A percentile compares a stretch with the other conserved stretches of the same genome.
Conservation (phyloP, 2,113 vertebrate genomes). For the Rousettus leschenaultii region DNA sequence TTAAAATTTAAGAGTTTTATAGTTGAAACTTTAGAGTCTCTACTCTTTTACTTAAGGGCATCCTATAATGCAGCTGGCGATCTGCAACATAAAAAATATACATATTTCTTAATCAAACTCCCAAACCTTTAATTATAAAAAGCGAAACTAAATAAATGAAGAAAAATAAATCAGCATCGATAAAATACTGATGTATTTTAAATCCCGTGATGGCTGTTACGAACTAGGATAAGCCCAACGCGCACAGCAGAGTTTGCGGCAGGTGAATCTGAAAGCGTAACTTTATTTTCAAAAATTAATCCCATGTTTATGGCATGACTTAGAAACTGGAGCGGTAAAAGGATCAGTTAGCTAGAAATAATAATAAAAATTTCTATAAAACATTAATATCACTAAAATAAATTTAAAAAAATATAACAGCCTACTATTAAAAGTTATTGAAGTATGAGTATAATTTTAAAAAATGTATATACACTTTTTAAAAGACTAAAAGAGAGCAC, state of each 20-base stretch:
- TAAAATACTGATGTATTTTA: not conserved
- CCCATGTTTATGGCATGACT: not conserved
- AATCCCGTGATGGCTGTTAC: not conserved
- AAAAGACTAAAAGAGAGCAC: not conserved
- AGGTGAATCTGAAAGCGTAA: not conserved
- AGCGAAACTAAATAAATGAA: not conserved
- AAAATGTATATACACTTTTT: not conserved
- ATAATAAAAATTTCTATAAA: not conserved
- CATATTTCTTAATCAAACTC: not conserved
- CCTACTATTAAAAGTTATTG: not conserved
- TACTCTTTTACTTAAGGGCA: not conserved
- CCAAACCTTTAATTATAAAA: not conserved
- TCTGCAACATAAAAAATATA: not conserved
- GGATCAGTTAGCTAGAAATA: not conserved
- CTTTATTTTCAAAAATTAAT: conserved; percentile 26
- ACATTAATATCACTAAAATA: not conserved
- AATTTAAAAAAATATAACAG: not conserved
- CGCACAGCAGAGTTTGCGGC: not conserved
- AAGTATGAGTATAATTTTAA: not conserved
- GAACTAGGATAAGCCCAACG: not conserved
- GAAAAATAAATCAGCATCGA: not conserved
- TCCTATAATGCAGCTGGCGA: not conserved
- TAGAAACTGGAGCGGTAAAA: not conserved
- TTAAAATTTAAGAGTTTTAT: not conserved
- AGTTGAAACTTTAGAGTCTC: not conserved